These are phyloP conservation scores for Daphoenositta chrysoptera DNA, from an alignment of 2,113 vertebrate species.

Conservation along the genomic window DNA sequence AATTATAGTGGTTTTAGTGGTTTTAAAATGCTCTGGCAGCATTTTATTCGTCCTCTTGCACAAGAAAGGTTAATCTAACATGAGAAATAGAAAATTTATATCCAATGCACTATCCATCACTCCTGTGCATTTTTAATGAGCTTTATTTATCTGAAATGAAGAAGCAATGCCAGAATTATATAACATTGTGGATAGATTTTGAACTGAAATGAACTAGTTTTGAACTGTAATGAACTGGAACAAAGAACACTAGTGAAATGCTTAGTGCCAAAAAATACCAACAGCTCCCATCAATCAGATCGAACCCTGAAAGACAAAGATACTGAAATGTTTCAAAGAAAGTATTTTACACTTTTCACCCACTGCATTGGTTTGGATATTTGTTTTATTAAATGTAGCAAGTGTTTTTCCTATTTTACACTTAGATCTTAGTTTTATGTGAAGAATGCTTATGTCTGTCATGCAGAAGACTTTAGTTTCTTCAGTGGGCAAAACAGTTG, in stretches of 20 bases:
- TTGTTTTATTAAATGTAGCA: not conserved
- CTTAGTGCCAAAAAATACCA: not conserved
- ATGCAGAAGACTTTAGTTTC: not conserved
- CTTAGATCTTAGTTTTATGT: not conserved
- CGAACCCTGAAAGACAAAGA: not conserved
- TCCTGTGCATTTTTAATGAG: not conserved
- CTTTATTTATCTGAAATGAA: slow-evolving; percentile 11
- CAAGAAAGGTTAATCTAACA: not conserved
- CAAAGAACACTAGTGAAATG: not conserved
- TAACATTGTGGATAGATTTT: not conserved
- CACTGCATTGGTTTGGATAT: not conserved
- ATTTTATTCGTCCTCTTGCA: not conserved
- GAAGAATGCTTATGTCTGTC: not conserved
- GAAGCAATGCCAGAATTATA: not conserved
- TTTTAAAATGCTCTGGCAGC: not conserved
- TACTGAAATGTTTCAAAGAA: not conserved
- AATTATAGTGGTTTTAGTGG: not conserved
- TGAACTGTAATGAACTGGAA: not conserved
- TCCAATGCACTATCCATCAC: not conserved
- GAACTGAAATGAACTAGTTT: not conserved
- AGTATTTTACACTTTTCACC: not conserved
- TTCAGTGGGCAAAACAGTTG: not conserved
- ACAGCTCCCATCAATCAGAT: not conserved
- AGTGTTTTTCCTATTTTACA: not conserved
- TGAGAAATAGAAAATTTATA: not conserved